A percentile compares a stretch with the other conserved stretches of the same genome.
Conservation (phyloP, 2,888 invertebrate species). For the Lydus trimaculatus region DNA sequence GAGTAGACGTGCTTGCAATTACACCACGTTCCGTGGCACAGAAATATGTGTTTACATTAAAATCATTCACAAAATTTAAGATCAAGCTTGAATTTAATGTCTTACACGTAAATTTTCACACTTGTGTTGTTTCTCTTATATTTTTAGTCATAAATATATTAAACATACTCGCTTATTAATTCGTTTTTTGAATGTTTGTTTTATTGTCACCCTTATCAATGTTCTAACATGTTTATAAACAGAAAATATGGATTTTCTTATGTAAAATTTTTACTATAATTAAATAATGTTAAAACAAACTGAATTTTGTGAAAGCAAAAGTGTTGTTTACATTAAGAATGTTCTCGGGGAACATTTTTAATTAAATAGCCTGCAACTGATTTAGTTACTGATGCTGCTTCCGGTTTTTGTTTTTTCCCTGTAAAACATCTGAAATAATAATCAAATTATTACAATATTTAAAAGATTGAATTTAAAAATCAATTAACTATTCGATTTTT, state of each 20-base stretch:
- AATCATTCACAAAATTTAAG: not conserved
- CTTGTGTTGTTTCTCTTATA: not conserved
- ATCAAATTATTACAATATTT: not conserved
- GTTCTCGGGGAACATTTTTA: constrained; percentile 45
- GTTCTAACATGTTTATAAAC: not conserved
- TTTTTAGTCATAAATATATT: not conserved
- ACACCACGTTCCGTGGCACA: too few species aligned
- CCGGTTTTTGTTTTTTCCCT: not conserved
- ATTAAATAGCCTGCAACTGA: constrained; percentile 57
- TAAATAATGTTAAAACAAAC: not conserved
- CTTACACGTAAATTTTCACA: not conserved
- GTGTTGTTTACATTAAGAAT: constrained; percentile 19
- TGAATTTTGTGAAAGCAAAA: not conserved
- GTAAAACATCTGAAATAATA: constrained; percentile 13
- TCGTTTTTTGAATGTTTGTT: not conserved
- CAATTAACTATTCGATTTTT: constrained; percentile 3
- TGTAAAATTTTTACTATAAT: not conserved
- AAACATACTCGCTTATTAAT: too few species aligned
- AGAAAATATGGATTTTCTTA: not conserved
- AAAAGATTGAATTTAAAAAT: not conserved
- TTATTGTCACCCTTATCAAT: not conserved
- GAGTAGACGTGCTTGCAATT: too few species aligned
- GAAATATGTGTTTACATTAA: not conserved
- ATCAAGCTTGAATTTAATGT: not conserved
- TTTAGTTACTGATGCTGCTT: constrained; percentile 38